phyloP scores from a whole-genome alignment of 2,113 vertebrate genomes.

The Propithecus coquereli region DNA sequence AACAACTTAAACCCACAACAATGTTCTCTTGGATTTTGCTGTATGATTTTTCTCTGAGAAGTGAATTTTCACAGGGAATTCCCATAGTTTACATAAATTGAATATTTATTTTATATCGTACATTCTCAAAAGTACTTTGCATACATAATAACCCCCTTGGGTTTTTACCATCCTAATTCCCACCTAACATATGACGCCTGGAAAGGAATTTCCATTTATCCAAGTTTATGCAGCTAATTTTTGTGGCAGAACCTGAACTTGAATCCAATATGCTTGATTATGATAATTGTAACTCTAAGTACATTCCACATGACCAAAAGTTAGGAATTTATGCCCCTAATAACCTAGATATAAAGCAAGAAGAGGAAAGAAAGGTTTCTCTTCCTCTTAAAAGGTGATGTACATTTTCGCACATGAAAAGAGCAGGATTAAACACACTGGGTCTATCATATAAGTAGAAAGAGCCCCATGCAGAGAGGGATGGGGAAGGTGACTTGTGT shows the following conservation, averaged over 20 bases:
- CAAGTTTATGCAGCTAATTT: neutral
- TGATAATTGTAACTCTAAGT: neutral
- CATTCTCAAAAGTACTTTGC: neutral
- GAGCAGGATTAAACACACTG: neutral
- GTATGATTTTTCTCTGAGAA: neutral
- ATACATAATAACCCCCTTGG: neutral
- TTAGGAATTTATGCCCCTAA: neutral
- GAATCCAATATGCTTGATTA: neutral
- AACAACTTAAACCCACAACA: neutral
- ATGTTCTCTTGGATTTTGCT: neutral
- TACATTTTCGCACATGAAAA: neutral
- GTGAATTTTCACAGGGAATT: constrained; percentile 8
- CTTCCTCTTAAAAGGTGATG: neutral
- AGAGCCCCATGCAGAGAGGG: neutral
- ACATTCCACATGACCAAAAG: neutral
- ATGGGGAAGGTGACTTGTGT: neutral
- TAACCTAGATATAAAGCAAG: neutral
- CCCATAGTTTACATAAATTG: neutral
- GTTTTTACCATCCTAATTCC: neutral
- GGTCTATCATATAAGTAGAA: neutral
- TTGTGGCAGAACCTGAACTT: neutral
- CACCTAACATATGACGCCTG: neutral
- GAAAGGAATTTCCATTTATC: neutral
- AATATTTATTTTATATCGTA: neutral
- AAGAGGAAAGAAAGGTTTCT: neutral